These are phyloP conservation scores for Hesperophylax magnus DNA, from an alignment of 1,140 invertebrate genomes.

Conservation along the genomic window DNA sequence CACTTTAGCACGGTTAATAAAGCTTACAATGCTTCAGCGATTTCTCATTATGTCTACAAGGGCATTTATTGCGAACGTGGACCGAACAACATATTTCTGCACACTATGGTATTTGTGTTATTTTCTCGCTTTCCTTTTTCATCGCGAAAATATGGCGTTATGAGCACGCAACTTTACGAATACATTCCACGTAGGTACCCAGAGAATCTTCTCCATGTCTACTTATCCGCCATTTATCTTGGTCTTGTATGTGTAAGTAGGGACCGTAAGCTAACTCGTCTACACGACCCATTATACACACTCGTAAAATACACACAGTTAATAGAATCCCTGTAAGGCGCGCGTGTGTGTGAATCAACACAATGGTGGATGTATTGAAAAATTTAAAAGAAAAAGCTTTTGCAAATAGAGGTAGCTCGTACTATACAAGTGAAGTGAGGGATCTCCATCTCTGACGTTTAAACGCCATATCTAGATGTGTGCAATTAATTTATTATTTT, in stretches of 20 bases:
- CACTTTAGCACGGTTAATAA: slow-evolving; percentile 23
- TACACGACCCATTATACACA: slow-evolving; percentile 32
- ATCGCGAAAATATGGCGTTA: slow-evolving; percentile 27
- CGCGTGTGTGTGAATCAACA: slow-evolving; percentile 12
- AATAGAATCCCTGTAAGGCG: slow-evolving; percentile 33
- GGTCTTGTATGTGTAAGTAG: slow-evolving; percentile 29
- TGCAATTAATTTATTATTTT: neutral
- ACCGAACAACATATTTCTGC: slow-evolving; percentile 12
- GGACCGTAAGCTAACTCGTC: slow-evolving; percentile 35
- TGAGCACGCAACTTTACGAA: slow-evolving; percentile 33
- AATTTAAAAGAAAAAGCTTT: slow-evolving; percentile 41
- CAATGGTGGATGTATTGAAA: slow-evolving; percentile 39
- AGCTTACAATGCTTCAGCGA: slow-evolving; percentile 12
- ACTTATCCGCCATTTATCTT: slow-evolving; percentile 33
- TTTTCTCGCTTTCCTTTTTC: slow-evolving; percentile 34
- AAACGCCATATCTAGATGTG: slow-evolving; percentile 7
- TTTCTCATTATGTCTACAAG: slow-evolving; percentile 18
- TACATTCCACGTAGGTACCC: slow-evolving; percentile 19
- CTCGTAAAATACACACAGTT: slow-evolving; percentile 32
- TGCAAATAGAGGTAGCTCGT: slow-evolving; percentile 9
- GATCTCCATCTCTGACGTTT: slow-evolving; percentile 3
- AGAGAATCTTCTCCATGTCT: slow-evolving; percentile 24
- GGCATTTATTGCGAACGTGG: slow-evolving; percentile 32
- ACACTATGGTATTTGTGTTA: slow-evolving; percentile 30
- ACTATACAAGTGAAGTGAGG: neutral